Evolutionary conservation across 2,113 vertebrate genomes (phyloP).

Genomic region (Xiphophorus couchianus): DNA sequence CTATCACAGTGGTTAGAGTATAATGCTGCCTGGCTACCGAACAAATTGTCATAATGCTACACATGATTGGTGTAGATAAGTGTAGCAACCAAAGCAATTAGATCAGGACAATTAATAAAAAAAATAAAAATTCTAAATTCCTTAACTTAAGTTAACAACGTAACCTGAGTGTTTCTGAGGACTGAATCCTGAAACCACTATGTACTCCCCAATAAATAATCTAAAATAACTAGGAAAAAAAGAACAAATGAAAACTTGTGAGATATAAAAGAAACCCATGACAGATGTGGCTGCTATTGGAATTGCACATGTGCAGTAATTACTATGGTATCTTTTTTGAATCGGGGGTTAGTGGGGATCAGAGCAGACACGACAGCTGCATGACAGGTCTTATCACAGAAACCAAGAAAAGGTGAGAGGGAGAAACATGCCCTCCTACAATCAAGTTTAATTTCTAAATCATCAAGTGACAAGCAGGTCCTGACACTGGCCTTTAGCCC

Average conservation of each 20-base stretch:
- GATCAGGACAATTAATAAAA: too few species aligned
- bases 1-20: too few species aligned
- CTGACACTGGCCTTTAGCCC: slow-evolving; percentile 40
- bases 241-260: background rate
- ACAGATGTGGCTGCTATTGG: slow-evolving; percentile 25
- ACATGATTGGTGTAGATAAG: too few species aligned
- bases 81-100: too few species aligned
- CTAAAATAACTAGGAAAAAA: background rate
- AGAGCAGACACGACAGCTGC: slow-evolving; percentile 52
- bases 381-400: slow-evolving; percentile 39
- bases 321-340: slow-evolving; percentile 58
- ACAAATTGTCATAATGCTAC: too few species aligned
- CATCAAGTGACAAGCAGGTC: slow-evolving; percentile 50
- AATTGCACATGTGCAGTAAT: slow-evolving; percentile 40
- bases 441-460: slow-evolving; percentile 66
- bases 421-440: slow-evolving; percentile 34
- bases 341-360: slow-evolving; percentile 69
- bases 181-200: background rate
- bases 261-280: slow-evolving; percentile 4
- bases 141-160: too few species aligned
- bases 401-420: slow-evolving; percentile 14
- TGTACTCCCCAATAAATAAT: background rate
- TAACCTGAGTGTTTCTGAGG: too few species aligned
- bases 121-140: too few species aligned
- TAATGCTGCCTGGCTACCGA: too few species aligned